Evolutionary conservation across 2,797 vertebrate species (phyloP), one percentile per base, ranked within the genome.

Genomic region (Lagorchestes hirsutus): DNA sequence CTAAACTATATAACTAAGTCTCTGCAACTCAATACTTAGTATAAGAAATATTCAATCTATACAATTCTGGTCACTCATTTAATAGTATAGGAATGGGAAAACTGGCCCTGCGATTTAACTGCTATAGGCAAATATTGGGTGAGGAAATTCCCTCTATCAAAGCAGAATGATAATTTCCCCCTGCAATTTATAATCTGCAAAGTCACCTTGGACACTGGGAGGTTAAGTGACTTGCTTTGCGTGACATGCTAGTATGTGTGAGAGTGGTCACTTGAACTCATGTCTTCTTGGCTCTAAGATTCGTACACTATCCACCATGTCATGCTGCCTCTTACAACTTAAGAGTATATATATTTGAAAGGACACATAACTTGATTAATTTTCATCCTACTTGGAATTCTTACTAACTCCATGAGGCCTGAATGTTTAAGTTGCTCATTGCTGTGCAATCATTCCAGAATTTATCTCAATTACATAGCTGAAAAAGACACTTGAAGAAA

Each of bases 401-500:
- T 90, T 92, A 91, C 1, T 28, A 12, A 91, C 93, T 95, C 94
- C 24, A 92, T 0, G 90, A 52, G 52, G 90, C 40, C 82, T 46
- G 93, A 52, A n/a, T 58, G 93, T 56, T 91, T 95, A 90, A 93
- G 90, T 94, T 94, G 87, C 59, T 54, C 40, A 92, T 16, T 62
- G 82, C 4, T 74, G 50, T 18, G 0, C 1, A 74, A 52, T 57
- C 34, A 74, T 92, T 27, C 0, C 67, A 58, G 93, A 91, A 96
- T 92, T 96, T 93, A 96, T 91, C 22, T 82, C 56, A 94, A 95
- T 94, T 95, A 92, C 93, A 91, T 5, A 90, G 91, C 82, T 94
- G 90, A 94, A 82, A 50, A n/a, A 93, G 62, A 91, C 55, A 90
- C 90, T 93, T 96, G 93, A 54, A 27, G 50, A 93, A 82, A 94